Evolutionary conservation across 2,888 invertebrate species (phyloP).

Genomic region (Chorisops tibialis): DNA sequence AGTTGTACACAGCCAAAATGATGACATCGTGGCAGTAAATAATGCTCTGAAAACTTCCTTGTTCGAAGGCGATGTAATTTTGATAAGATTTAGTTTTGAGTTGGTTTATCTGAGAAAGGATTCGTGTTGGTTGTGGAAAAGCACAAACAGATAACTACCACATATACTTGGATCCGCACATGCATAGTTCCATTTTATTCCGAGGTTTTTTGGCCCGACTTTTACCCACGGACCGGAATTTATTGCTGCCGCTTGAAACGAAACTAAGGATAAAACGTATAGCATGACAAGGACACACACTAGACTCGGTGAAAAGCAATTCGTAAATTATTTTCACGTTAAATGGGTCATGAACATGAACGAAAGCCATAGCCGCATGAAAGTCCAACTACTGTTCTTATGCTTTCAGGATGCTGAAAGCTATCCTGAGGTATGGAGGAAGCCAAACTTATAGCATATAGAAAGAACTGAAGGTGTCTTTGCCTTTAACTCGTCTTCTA

Average conservation of each 20-base stretch:
- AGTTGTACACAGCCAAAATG: too few species aligned
- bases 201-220: constrained; percentile 3
- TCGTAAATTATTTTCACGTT: constrained; percentile 26
- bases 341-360: constrained; percentile 32
- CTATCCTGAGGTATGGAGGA: too few species aligned
- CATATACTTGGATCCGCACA: neutral
- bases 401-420: neutral
- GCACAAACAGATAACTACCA: neutral
- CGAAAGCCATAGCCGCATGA: constrained; percentile 2
- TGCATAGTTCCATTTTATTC: constrained; percentile 10
- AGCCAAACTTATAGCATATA: too few species aligned
- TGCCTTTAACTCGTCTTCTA: neutral
- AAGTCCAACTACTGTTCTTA: neutral
- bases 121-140: neutral
- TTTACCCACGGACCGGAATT: constrained; percentile 16
- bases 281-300: constrained; percentile 1
- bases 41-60: too few species aligned
- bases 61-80: too few species aligned
- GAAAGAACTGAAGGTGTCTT: too few species aligned
- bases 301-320: constrained; percentile 23
- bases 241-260: constrained; percentile 15
- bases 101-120: too few species aligned
- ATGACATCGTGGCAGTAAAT: too few species aligned
- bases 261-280: constrained; percentile 7
- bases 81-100: too few species aligned